Percentiles rank a stretch among this genome's conserved stretches.
Conservation (phyloP, 1,140 invertebrate genomes). For the Drosophila orosa region DNA sequence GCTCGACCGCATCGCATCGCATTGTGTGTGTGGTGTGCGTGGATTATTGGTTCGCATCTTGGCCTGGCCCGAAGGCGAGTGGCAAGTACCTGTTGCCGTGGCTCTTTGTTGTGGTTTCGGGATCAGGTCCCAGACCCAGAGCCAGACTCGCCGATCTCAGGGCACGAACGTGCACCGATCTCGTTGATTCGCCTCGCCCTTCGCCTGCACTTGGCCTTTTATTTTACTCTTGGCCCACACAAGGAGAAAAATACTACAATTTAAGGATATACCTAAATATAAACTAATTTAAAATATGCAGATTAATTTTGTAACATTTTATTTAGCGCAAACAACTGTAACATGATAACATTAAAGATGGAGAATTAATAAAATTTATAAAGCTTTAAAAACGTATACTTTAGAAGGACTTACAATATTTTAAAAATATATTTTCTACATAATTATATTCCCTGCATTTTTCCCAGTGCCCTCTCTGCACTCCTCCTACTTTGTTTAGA, state of each 20-base stretch:
- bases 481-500: conserved; percentile 73
- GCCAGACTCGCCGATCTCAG: conserved; percentile 19
- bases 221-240: conserved; percentile 15
- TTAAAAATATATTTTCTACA: neutral
- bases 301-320: neutral
- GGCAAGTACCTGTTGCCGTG: conserved; percentile 80
- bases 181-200: conserved; percentile 62
- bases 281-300: neutral
- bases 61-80: conserved; percentile 72
- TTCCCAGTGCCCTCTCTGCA: conserved; percentile 6
- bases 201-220: conserved; percentile 38
- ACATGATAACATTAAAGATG: neutral
- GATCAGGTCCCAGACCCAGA: conserved; percentile 48
- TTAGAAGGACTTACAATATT: neutral
- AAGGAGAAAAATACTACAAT: neutral
- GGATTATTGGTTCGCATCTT: conserved; percentile 81
- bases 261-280: no score
- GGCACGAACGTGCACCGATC: conserved; percentile 59
- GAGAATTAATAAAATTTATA: no score
- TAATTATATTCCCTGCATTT: neutral
- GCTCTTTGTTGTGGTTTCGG: conserved; percentile 62
- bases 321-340: no score
- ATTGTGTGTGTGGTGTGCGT: conserved; percentile 56
- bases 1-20: conserved; percentile 45
- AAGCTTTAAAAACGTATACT: no score